Evolutionary conservation across 1,140 invertebrate genomes (phyloP).

Genomic region (Lysiphlebus fabarum): DNA sequence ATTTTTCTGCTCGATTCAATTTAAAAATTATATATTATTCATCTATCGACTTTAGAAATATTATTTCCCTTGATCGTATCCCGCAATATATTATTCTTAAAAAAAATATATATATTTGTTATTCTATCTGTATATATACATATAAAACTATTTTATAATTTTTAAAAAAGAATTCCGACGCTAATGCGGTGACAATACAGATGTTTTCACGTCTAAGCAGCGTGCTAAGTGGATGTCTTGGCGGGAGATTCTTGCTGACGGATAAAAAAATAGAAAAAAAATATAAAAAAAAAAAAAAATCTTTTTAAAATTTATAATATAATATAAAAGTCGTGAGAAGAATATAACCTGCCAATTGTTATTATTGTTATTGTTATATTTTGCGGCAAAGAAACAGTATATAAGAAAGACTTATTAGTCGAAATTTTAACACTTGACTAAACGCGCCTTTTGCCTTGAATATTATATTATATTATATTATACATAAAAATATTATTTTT

Average conservation of each 20-base stretch:
- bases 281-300: no score
- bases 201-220: conserved; percentile 48
- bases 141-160: no score
- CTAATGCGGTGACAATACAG: conserved; percentile 45
- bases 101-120: no score
- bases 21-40: no score
- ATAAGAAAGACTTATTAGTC: conserved; percentile 24
- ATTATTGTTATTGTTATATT: background rate
- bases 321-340: background rate
- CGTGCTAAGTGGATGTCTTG: conserved; percentile 44
- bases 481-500: background rate
- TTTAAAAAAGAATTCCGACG: conserved; percentile 26
- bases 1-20: no score
- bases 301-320: no score
- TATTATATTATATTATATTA: background rate
- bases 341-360: background rate
- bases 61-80: no score
- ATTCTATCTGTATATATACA: no score
- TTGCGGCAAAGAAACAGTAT: conserved; percentile 5
- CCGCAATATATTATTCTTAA: no score
- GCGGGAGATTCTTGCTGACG: conserved; percentile 18
- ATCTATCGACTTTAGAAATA: no score
- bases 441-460: conserved; percentile 28
- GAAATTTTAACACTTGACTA: conserved; percentile 28
- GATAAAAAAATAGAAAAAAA: no score